A percentile compares a stretch with the other conserved stretches of the same genome.
Conservation (phyloP, 2,888 invertebrate genomes). For the Morpho deidamia region DNA sequence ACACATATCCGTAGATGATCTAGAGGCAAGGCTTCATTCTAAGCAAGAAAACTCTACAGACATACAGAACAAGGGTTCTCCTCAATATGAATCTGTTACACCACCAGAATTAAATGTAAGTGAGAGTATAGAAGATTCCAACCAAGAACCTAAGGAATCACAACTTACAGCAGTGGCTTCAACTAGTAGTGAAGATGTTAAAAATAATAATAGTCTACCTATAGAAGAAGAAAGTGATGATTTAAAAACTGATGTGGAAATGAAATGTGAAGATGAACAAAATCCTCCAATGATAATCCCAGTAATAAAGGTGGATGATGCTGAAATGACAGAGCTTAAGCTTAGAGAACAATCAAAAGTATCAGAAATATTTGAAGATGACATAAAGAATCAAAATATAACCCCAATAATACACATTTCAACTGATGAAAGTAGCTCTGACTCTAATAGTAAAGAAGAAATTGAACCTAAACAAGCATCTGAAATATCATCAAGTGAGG, state of each 20-base stretch:
- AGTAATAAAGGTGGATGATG: constrained; percentile 66
- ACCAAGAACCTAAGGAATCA: constrained; percentile 14
- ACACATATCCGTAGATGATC: constrained; percentile 60
- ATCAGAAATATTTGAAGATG: constrained; percentile 28
- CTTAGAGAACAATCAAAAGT: constrained; percentile 43
- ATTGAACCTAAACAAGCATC: constrained; percentile 50
- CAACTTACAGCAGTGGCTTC: constrained; percentile 26
- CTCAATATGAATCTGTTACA: constrained; percentile 53
- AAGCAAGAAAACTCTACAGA: constrained; percentile 62
- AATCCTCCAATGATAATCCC: constrained; percentile 46
- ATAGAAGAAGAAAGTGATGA: constrained; percentile 19
- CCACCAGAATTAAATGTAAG: constrained; percentile 49
- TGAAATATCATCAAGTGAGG: constrained; percentile 65
- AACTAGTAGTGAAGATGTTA: constrained; percentile 29
- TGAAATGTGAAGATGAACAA: constrained; percentile 36
- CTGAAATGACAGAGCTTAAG: constrained; percentile 63
- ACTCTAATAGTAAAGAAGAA: constrained; percentile 55
- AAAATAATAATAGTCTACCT: constrained; percentile 31
- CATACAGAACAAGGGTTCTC: constrained; percentile 43
- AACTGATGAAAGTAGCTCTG: constrained; percentile 56
- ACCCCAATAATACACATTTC: constrained; percentile 17
- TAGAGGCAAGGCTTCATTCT: constrained; percentile 62
- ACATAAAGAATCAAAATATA: constrained; percentile 34
- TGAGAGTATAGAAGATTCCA: constrained; percentile 20
- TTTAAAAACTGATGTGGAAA: constrained; percentile 44